A percentile compares a stretch with the other conserved stretches of the same genome.
Evolutionary conservation across 2,797 vertebrate species (phyloP).

Genomic region (Meda fulgida): DNA sequence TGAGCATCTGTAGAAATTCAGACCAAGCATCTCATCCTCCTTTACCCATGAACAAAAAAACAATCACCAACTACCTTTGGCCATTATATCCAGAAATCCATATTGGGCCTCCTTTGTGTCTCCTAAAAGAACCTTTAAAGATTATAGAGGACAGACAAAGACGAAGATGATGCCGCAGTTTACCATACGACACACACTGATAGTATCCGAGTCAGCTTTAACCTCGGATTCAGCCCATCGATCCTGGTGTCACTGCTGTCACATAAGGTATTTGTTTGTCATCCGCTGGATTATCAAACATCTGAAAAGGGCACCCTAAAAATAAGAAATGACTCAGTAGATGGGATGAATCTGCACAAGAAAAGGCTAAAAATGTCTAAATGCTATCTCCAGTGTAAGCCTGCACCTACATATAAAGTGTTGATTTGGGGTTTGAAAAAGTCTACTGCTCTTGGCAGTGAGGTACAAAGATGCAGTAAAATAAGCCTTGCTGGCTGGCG

Average conservation of each 20-base stretch:
- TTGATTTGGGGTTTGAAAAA: background rate
- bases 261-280: conserved; percentile 17
- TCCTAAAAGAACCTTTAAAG: conserved; percentile 24
- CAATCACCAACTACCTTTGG: background rate
- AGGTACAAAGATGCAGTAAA: background rate
- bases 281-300: conserved; percentile 29
- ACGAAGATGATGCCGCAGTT: conserved; percentile 32
- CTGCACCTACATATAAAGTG: background rate
- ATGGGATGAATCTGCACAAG: conserved; percentile 8
- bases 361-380: background rate
- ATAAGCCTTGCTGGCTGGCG: background rate
- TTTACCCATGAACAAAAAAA: background rate
- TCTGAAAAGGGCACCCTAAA: conserved; percentile 26
- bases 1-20: background rate
- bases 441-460: background rate
- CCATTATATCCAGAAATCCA: background rate
- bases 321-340: background rate
- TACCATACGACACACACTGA: background rate
- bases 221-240: conserved; percentile 15
- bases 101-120: background rate
- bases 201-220: conserved; percentile 20
- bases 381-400: background rate
- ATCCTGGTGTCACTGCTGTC: conserved; percentile 24
- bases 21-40: too few species aligned
- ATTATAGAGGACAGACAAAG: conserved; percentile 9